Evolutionary conservation across 2,888 invertebrate genomes (phyloP), one percentile per base, ranked within the genome.

Genomic region (Gonocerus acuteangulatus): DNA sequence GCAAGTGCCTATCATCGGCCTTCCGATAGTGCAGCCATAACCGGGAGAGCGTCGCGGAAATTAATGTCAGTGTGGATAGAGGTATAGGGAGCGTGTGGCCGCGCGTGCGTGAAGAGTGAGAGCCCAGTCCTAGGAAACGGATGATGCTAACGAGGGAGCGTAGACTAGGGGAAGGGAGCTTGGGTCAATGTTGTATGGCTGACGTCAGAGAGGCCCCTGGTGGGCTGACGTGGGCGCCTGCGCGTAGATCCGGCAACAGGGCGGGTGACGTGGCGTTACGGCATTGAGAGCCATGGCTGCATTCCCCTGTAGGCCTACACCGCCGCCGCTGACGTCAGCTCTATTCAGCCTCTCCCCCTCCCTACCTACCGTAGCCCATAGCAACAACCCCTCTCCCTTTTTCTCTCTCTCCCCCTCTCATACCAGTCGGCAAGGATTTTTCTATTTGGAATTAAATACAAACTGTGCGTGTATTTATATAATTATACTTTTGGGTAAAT

Each of bases 171-270:
- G n/a, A n/a, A n/a, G 9, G 27, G 27, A 27, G 27, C 27, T 27
- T 36, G 34, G 36, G 54, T 54, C 39, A 42, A 54, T 54, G 54
- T 54, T 54, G 54, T 19, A 16, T 13, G 21, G 54, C 51, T 54
- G 54, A 54, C 54, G 54, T 54, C 60, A 60, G 44, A 48, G 60
- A 52, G 52, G 52, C 51, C 51, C 44, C 21, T 23, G 56, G 47
- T 18, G 52, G 49, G 23, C 48, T 23, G 42, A 22, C 36, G 27
- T 34, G 63, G 60, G 60, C 63, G 63, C 60, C 49, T 60, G 63
- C 63, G 63, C 60, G 62, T 36, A 27, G 56, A 34, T 49, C 60
- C 59, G 63, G 63, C 63, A 63, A 63, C 63, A 15, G 45, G 49
- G 54, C 54, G 59, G 57, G 6, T 63, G 63, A 63, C 63, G 63